phyloP scores from a whole-genome alignment of 2,888 invertebrate species.

The Sphinx pinastri region DNA sequence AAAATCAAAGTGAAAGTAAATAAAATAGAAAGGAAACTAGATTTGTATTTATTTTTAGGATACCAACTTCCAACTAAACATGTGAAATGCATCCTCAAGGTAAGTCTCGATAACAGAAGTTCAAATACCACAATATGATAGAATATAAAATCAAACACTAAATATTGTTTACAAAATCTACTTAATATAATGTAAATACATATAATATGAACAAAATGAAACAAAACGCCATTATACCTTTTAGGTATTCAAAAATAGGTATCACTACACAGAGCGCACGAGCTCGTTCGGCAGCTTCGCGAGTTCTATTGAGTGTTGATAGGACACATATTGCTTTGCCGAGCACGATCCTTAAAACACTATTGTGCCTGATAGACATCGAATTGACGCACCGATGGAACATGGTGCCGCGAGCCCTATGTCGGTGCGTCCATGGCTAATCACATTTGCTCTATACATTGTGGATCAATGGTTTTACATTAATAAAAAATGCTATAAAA shows the following conservation, averaged over 20 bases:
- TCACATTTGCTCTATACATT: not conserved
- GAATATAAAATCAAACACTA: constrained; percentile 40
- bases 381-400: too few species aligned
- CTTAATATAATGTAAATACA: constrained; percentile 45
- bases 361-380: too few species aligned
- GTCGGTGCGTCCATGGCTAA: too few species aligned
- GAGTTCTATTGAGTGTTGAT: too few species aligned
- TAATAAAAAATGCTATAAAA: constrained; percentile 28
- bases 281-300: too few species aligned
- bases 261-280: too few species aligned
- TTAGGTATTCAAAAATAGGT: not conserved
- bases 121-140: not conserved
- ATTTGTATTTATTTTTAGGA: constrained; percentile 45
- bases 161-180: constrained; percentile 52
- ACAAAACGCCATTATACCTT: constrained; percentile 32
- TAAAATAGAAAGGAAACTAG: constrained; percentile 73
- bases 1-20: constrained; percentile 83
- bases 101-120: constrained; percentile 1
- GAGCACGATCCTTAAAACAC: too few species aligned
- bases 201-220: constrained; percentile 48
- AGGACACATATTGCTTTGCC: too few species aligned
- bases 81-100: not conserved
- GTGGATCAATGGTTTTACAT: not conserved
- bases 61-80: constrained; percentile 1
- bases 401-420: too few species aligned